Conservation (phyloP, 2,888 invertebrate species). For the Lasius platythorax region DNA sequence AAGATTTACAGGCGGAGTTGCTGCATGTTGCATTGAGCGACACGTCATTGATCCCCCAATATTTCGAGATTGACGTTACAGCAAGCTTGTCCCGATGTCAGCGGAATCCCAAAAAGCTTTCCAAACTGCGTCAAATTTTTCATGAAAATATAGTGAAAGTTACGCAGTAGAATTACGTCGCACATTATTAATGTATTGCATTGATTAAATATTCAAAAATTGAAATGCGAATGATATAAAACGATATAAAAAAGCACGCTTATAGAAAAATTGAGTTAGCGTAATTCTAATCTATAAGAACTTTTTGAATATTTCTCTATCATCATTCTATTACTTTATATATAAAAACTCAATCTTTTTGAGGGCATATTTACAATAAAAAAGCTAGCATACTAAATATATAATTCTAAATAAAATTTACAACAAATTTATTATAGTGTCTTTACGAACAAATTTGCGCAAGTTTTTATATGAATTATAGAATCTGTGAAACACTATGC, state of each 20-base stretch:
- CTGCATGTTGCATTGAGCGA: conserved; percentile 51
- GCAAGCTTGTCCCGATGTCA: conserved; percentile 51
- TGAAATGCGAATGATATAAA: not conserved
- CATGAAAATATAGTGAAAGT: conserved; percentile 19
- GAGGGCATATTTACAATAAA: not conserved
- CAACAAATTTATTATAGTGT: not conserved
- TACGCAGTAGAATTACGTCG: not conserved
- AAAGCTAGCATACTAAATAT: not conserved
- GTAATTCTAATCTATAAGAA: not conserved
- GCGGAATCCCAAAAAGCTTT: conserved; percentile 41
- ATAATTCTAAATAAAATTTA: not conserved
- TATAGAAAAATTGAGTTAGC: not conserved
- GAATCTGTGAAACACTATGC: not conserved
- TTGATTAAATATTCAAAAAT: not conserved
- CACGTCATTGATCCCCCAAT: conserved; percentile 54
- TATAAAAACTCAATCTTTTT: not conserved
- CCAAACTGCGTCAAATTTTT: conserved; percentile 40
- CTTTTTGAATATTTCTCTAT: not conserved
- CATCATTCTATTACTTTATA: not conserved
- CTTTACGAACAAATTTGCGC: not conserved
- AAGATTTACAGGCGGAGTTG: conserved; percentile 52
- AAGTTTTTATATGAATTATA: not conserved
- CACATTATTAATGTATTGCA: conserved; percentile 11
- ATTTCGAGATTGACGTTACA: conserved; percentile 54
- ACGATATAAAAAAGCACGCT: not conserved